These are phyloP conservation scores for Austrofundulus limnaeus DNA, from an alignment of 2,113 vertebrate species.

Conservation along the genomic window DNA sequence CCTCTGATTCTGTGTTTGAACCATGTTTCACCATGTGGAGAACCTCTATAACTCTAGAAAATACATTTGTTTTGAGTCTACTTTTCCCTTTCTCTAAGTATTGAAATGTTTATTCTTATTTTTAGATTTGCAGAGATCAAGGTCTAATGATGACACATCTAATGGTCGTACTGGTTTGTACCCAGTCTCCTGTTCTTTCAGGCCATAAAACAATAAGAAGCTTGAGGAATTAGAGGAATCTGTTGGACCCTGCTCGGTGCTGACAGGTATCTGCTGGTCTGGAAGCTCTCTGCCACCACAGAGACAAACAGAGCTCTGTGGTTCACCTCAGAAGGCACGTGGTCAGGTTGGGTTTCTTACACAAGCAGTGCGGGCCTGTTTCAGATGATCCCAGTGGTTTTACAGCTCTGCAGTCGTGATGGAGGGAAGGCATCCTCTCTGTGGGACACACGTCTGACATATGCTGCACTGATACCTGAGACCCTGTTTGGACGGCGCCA, in stretches of 20 bases:
- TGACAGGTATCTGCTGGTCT: slow-evolving; percentile 38
- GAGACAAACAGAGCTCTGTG: slow-evolving; percentile 39
- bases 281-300: slow-evolving; percentile 9
- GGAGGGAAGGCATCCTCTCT: slow-evolving; percentile 30
- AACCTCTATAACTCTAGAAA: too few species aligned
- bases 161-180: not conserved
- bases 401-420: slow-evolving; percentile 17
- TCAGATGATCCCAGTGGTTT: slow-evolving; percentile 29
- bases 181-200: slow-evolving; percentile 3
- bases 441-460: slow-evolving; percentile 73
- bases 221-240: slow-evolving; percentile 30
- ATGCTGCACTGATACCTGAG: slow-evolving; percentile 76
- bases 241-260: slow-evolving; percentile 27
- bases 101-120: too few species aligned
- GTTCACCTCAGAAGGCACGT: slow-evolving; percentile 14
- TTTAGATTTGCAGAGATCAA: too few species aligned
- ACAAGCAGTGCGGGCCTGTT: slow-evolving; percentile 13
- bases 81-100: too few species aligned
- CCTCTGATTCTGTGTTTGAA: too few species aligned
- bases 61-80: too few species aligned
- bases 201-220: slow-evolving; percentile 50
- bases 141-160: too few species aligned
- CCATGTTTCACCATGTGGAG: too few species aligned
- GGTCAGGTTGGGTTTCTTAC: slow-evolving; percentile 47
- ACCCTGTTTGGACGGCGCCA: slow-evolving; percentile 54